These are phyloP conservation scores for Drepana arcuata DNA, from an alignment of 1,140 invertebrate species.

Conservation along the genomic window DNA sequence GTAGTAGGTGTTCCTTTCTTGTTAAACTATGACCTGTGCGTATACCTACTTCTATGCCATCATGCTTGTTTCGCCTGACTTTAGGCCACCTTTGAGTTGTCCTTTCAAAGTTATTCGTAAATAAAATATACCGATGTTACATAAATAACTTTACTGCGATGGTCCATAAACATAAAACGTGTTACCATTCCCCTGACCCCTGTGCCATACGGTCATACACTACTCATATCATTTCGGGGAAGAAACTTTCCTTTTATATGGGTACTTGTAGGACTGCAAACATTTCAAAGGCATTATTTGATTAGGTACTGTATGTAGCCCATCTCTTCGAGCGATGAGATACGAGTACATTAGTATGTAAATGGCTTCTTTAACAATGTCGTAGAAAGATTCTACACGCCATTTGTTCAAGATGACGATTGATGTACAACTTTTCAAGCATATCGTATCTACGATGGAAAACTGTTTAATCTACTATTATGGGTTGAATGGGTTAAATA, in stretches of 20 bases:
- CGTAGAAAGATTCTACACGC: too few relatives aligned
- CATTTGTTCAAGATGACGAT: too few relatives aligned
- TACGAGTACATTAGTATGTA: too few relatives aligned
- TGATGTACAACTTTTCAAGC: too few relatives aligned
- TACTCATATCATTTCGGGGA: constrained; percentile 20
- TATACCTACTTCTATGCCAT: too few relatives aligned
- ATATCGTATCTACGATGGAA: too few relatives aligned
- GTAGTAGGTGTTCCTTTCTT: too few relatives aligned
- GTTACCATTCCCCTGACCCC: constrained; percentile 14
- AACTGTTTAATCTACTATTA: too few relatives aligned
- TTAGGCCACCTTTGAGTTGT: constrained; percentile 6
- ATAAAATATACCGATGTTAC: constrained; percentile 14
- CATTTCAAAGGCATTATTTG: constrained; percentile 18
- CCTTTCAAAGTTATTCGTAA: constrained; percentile 13
- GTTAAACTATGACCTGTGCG: too few relatives aligned
- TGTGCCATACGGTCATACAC: constrained; percentile 1
- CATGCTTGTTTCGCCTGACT: constrained; percentile 5
- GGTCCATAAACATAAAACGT: constrained; percentile 31
- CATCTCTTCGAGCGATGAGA: too few relatives aligned
- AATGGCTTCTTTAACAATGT: too few relatives aligned
- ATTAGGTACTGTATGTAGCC: constrained; percentile 14
- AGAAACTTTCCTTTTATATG: constrained; percentile 23
- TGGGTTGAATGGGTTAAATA: too few relatives aligned
- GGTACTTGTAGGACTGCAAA: constrained; percentile 16
- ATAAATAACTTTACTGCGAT: constrained; percentile 18